Percentiles rank a stretch among this genome's conserved stretches.
phyloP scores from a whole-genome alignment of 1,140 invertebrate species.

The Zaprionus kolodkinae region DNA sequence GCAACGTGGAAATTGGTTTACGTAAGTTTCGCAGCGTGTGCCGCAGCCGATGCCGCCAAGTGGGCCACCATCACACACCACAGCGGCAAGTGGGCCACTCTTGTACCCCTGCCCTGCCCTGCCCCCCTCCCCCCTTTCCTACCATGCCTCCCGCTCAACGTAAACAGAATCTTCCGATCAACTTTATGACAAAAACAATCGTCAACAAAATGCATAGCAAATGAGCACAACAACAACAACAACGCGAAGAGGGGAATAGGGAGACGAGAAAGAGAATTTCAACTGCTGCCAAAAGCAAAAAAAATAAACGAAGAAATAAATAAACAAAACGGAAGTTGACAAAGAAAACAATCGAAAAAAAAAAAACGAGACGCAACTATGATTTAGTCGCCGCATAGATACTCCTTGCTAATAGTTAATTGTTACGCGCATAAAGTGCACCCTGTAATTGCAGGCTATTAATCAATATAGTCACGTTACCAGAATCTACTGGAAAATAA shows the following conservation, averaged over 20 bases:
- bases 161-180: constrained; percentile 46
- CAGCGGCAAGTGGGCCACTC: constrained; percentile 15
- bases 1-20: constrained; percentile 84
- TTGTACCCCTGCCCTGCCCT: constrained; percentile 20
- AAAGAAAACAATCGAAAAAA: constrained; percentile 43
- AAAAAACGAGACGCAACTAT: neutral
- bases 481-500: neutral
- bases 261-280: constrained; percentile 17
- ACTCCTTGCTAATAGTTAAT: constrained; percentile 17
- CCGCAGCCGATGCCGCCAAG: constrained; percentile 42
- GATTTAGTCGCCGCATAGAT: constrained; percentile 15
- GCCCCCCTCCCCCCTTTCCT: neutral
- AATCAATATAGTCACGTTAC: neutral
- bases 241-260: constrained; percentile 22
- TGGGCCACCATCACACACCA: constrained; percentile 4
- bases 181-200: constrained; percentile 55
- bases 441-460: neutral
- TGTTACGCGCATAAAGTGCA: neutral
- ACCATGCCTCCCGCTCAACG: constrained; percentile 2
- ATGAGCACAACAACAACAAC: constrained; percentile 39
- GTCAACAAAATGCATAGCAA: constrained; percentile 57
- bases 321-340: constrained; percentile 69
- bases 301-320: constrained; percentile 26
- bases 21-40: constrained; percentile 70
- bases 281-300: constrained; percentile 44